phyloP scores from a whole-genome alignment of 2,113 vertebrate species.

The Malaclemys terrapin region DNA sequence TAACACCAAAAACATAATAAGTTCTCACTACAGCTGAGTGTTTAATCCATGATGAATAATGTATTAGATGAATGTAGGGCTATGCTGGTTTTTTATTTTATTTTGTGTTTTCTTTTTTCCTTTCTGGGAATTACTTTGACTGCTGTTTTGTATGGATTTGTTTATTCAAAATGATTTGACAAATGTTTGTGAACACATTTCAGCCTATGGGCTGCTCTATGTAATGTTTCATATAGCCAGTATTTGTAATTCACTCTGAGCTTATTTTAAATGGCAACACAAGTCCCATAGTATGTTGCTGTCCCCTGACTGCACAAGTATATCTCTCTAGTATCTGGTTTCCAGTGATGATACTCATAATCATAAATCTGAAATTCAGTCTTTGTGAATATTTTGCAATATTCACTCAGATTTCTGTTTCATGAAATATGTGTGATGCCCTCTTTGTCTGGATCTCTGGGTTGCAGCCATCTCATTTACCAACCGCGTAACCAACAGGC shows the following conservation, averaged over 20 bases:
- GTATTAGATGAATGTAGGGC: rapidly evolving
- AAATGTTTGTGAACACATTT: not conserved
- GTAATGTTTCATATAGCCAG: not conserved
- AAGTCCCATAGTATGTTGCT: not conserved
- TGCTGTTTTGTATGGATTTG: not conserved
- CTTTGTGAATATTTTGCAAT: not conserved
- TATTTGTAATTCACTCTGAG: not conserved
- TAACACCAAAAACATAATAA: not conserved
- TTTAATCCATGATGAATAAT: not conserved
- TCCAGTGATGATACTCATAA: not conserved
- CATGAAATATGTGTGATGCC: not conserved
- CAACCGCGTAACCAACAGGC: not conserved
- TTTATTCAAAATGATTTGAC: not conserved
- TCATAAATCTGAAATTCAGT: not conserved
- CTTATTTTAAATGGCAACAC: not conserved
- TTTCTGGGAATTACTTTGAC: not conserved
- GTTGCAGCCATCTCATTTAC: not conserved
- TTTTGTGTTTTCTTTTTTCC: rapidly evolving
- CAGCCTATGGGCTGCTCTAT: not conserved
- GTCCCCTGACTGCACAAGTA: not conserved
- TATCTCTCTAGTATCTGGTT: not conserved
- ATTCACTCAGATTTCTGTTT: not conserved
- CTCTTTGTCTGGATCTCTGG: not conserved
- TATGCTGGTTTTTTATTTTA: not conserved
- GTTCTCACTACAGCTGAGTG: not conserved